Conservation (phyloP, 35 echinoderm and acorn worm genomes). For the Lytechinus pictus region DNA sequence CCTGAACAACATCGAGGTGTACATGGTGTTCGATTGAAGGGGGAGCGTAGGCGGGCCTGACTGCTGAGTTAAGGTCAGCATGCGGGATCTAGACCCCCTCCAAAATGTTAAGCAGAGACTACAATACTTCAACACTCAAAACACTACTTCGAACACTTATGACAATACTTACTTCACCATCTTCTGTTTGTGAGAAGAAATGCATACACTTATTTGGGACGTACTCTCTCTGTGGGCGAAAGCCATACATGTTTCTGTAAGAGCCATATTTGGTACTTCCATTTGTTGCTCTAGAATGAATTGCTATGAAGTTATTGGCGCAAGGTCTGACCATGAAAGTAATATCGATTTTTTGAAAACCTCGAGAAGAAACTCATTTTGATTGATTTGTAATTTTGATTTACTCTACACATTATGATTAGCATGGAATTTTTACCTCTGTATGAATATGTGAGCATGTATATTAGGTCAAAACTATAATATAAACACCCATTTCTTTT, state of each 20-base stretch:
- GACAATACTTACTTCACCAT: background rate
- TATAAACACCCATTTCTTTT: too few relatives aligned
- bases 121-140: background rate
- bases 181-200: background rate
- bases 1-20: background rate
- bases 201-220: background rate
- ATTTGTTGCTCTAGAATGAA: background rate
- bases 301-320: background rate
- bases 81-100: background rate
- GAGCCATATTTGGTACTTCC: background rate
- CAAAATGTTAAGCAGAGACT: background rate
- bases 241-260: background rate
- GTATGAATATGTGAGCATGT: too few relatives aligned
- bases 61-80: background rate
- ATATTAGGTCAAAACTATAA: too few relatives aligned
- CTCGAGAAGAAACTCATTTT: too few relatives aligned
- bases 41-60: background rate
- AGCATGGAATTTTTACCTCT: too few relatives aligned
- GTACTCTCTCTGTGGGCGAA: background rate
- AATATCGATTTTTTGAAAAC: too few relatives aligned
- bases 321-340: background rate
- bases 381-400: too few relatives aligned
- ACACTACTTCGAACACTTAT: background rate
- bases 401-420: too few relatives aligned
- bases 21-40: background rate